Evolutionary conservation across 2,113 vertebrate species (phyloP).

Genomic region (Apus apus): DNA sequence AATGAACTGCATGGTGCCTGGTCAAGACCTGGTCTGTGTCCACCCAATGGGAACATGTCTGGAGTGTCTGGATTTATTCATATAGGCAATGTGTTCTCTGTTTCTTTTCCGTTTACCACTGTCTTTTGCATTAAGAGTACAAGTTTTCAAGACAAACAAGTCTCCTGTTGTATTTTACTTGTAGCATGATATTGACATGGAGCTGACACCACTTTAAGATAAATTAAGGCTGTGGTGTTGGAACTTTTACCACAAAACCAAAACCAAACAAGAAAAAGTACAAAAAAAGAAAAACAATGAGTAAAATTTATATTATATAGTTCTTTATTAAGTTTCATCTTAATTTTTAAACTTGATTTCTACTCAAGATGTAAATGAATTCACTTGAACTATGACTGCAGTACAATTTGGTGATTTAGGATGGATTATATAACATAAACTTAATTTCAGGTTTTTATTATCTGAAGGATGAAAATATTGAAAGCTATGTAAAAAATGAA

Average conservation of each 20-base stretch:
- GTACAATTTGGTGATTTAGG: not conserved
- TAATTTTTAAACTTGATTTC: not conserved
- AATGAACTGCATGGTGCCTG: not conserved
- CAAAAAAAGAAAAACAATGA: not conserved
- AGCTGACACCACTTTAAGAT: not conserved
- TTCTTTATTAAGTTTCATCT: not conserved
- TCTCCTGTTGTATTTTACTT: not conserved
- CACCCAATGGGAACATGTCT: rapidly evolving
- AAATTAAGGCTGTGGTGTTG: not conserved
- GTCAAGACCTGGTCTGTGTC: not conserved
- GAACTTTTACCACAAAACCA: not conserved
- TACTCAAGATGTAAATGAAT: not conserved
- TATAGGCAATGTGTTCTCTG: rapidly evolving
- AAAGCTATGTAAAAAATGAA: not conserved
- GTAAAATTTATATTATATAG: not conserved
- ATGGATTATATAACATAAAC: not conserved
- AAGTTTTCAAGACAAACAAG: not conserved
- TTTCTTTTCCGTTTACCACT: not conserved
- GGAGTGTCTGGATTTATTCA: not conserved
- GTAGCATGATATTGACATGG: not conserved
- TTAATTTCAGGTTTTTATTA: not conserved
- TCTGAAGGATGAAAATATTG: not conserved
- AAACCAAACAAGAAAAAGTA: too few species aligned
- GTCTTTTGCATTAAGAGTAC: not conserved
- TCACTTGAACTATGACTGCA: not conserved